phyloP scores from a whole-genome alignment of 2,797 vertebrate species.

The Valencia hispanica region DNA sequence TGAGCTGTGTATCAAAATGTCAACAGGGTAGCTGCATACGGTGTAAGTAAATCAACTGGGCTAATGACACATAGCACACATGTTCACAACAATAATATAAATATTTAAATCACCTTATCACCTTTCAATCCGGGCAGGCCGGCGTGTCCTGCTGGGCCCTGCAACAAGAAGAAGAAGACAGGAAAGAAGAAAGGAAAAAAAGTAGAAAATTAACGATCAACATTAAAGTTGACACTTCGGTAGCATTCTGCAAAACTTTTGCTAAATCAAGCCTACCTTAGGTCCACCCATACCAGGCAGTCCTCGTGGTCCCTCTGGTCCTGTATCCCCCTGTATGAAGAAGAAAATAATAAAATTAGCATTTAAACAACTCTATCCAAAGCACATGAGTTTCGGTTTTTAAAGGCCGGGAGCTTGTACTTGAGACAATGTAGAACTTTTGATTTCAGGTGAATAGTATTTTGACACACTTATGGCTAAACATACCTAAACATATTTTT shows the following conservation, averaged over 20 bases:
- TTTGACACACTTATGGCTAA: conserved; percentile 24
- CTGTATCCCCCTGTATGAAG: conserved; percentile 84
- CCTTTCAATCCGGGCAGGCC: conserved; percentile 99
- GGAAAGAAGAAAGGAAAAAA: not conserved
- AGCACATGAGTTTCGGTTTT: too few relatives aligned
- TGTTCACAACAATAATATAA: conserved; percentile 88
- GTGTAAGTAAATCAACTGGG: conserved; percentile 17
- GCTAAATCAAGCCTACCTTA: conserved; percentile 79
- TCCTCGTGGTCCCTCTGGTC: conserved; percentile 85
- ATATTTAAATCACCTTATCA: conserved; percentile 99
- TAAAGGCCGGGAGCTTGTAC: not conserved
- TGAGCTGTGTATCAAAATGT: conserved; percentile 1
- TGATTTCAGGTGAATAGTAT: conserved; percentile 29
- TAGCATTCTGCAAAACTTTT: conserved; percentile 12
- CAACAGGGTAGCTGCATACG: conserved; percentile 1
- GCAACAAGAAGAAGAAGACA: conserved; percentile 51
- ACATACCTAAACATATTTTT: not conserved
- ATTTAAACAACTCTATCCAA: conserved; percentile 24
- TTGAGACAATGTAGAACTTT: conserved; percentile 23
- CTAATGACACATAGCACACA: conserved; percentile 64
- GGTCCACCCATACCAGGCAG: conserved; percentile 88
- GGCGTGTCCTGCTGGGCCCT: conserved; percentile 91
- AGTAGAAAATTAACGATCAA: not conserved
- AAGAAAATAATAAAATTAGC: conserved; percentile 26
- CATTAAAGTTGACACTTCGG: not conserved